phyloP scores from a whole-genome alignment of 2,113 vertebrate species.

The Aviceda subcristata region DNA sequence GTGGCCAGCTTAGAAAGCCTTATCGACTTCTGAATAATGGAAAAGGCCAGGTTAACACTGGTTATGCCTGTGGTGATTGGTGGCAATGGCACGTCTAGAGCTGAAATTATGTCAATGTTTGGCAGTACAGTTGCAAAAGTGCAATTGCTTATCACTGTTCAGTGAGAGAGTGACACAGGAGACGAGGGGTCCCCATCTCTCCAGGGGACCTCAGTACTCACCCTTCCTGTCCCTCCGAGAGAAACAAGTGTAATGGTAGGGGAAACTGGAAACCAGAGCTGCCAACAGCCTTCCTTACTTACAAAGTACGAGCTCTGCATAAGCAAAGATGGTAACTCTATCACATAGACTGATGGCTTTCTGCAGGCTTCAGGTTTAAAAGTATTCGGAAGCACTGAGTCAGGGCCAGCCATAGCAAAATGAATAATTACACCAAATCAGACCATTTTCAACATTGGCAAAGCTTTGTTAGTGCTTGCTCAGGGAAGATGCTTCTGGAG shows the following conservation, averaged over 20 bases:
- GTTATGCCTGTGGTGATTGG: background rate
- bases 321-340: background rate
- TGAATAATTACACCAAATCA: background rate
- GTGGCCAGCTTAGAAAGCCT: background rate
- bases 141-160: background rate
- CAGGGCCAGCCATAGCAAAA: background rate
- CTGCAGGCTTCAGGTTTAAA: background rate
- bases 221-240: background rate
- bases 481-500: background rate
- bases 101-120: background rate
- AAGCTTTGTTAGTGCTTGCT: background rate
- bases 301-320: background rate
- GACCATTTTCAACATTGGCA: background rate
- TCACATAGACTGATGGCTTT: background rate
- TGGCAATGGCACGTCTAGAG: background rate
- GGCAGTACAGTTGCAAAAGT: background rate
- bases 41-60: background rate
- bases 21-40: background rate
- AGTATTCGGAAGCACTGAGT: background rate
- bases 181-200: background rate
- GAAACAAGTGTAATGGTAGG: background rate
- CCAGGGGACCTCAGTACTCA: background rate
- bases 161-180: background rate
- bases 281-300: background rate
- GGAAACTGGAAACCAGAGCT: background rate